Evolutionary conservation across 2,797 vertebrate species (phyloP), one percentile per base, ranked within the genome.

Genomic region (Sebastes iracundus): DNA sequence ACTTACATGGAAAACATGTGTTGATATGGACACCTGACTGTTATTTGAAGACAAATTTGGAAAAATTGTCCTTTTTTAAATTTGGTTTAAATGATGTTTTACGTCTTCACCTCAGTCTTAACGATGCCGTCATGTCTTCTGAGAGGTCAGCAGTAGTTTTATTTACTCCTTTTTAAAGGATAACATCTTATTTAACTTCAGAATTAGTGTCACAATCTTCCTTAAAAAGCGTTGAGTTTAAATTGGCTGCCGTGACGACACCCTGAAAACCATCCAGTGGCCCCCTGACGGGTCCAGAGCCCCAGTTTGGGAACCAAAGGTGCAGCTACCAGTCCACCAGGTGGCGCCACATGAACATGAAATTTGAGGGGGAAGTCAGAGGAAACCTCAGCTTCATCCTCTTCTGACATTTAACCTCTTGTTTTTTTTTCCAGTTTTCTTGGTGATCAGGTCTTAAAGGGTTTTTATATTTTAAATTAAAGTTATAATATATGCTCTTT

Each of bases 271-370:
- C 49, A n/a, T 20, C 18, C 49, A n/a, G 46, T 13, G 27, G 11
- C 27, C 20, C 27, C 12, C 4, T 11, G 4, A 52, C 0, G 27
- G 13, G 20, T 33, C 42, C 27, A 20, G n/a, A 61, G 22, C 22
- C 59, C 2, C 22, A 18, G 35, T 25, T 56, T 58, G 52, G 35
- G 14, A 0, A 42, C 18, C 23, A 2, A 0, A 4, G 60, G 1
- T 11, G 60, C 20, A 23, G 10, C n/a, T 56, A 5, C 20, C 2
- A 2, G 6, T 9, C 85, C 91, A 87, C 64, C 8, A 81, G 91
- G 56, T 55, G 91, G 89, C 56, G 66, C 66, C 82, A 87, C 2
- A 11, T 2, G 78, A 82, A 14, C 81, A 73, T 0, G 4, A 55
- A 28, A 4, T 60, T 1, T 8, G 6, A 28, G 14, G n/a, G 20